Evolutionary conservation across 2,888 invertebrate genomes (phyloP).

Genomic region (Epirrhoe alternata): DNA sequence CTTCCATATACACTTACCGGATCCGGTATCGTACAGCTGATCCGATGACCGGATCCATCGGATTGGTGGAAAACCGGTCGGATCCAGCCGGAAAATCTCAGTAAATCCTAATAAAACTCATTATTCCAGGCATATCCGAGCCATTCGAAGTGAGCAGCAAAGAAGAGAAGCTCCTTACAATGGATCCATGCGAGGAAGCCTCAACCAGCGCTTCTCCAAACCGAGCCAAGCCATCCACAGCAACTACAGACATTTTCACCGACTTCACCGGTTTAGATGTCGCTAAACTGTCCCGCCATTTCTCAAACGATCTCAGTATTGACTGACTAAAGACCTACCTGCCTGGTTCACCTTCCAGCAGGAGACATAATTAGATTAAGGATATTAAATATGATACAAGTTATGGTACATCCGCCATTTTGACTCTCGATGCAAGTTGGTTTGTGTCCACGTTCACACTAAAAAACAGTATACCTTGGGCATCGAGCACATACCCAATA

Average conservation of each 20-base stretch:
- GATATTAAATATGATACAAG: neutral
- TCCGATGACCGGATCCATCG: too few relatives aligned
- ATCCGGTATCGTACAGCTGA: too few relatives aligned
- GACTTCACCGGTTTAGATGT: slow-evolving; percentile 80
- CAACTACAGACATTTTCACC: slow-evolving; percentile 74
- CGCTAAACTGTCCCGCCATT: slow-evolving; percentile 77
- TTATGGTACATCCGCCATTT: too few relatives aligned
- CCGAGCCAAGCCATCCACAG: slow-evolving; percentile 58
- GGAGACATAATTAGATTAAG: slow-evolving; percentile 49
- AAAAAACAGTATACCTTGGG: too few relatives aligned
- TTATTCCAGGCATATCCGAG: slow-evolving; percentile 74
- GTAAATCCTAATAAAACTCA: neutral
- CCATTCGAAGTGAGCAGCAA: slow-evolving; percentile 80
- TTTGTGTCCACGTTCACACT: too few relatives aligned
- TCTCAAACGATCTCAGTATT: slow-evolving; percentile 79
- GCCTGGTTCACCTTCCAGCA: slow-evolving; percentile 73
- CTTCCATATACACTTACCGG: too few relatives aligned
- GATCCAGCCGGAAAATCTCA: too few relatives aligned
- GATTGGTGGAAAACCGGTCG: too few relatives aligned
- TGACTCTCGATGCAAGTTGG: too few relatives aligned
- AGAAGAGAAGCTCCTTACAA: slow-evolving; percentile 64
- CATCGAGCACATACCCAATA: too few relatives aligned
- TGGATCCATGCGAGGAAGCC: slow-evolving; percentile 60
- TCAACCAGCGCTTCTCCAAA: slow-evolving; percentile 60
- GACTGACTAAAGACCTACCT: slow-evolving; percentile 82